Evolutionary conservation across 35 echinoderm and acorn worm species (phyloP).

Genomic region (Holothuria glaberrima): DNA sequence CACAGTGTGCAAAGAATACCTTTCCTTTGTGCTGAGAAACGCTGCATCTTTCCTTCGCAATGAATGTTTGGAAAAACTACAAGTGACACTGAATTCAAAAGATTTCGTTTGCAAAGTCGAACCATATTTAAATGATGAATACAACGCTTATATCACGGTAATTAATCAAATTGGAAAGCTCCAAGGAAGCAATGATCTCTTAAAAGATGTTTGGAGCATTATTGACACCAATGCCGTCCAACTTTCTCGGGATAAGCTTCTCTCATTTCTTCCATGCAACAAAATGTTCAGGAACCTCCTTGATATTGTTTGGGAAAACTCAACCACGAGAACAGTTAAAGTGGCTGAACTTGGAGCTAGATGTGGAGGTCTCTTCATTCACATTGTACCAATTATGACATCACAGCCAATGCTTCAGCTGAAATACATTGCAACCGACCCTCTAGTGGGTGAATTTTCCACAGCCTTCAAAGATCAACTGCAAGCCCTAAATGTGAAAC

Average conservation of each 20-base stretch:
- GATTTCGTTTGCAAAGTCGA: background rate
- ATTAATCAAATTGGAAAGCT: slow-evolving; percentile 55
- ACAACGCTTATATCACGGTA: slow-evolving; percentile 50
- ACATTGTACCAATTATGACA: slow-evolving; percentile 53
- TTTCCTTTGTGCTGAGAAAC: slow-evolving; percentile 3
- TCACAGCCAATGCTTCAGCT: slow-evolving; percentile 69
- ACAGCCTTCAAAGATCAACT: slow-evolving; percentile 32
- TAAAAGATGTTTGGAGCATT: background rate
- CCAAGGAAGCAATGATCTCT: slow-evolving; percentile 12
- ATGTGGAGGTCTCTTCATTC: slow-evolving; percentile 53
- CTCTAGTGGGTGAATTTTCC: background rate
- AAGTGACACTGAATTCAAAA: too few species aligned
- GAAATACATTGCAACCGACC: slow-evolving; percentile 59
- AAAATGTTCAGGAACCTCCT: slow-evolving; percentile 61
- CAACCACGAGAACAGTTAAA: slow-evolving; percentile 33
- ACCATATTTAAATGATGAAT: slow-evolving; percentile 2
- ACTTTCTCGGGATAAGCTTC: slow-evolving; percentile 55
- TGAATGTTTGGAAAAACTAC: too few species aligned
- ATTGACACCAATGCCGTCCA: background rate
- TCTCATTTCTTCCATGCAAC: slow-evolving; percentile 47
- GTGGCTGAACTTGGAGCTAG: slow-evolving; percentile 68
- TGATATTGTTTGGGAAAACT: slow-evolving; percentile 76
- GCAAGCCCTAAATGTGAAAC: slow-evolving; percentile 40
- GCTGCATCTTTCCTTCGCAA: background rate
- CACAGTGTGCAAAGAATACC: slow-evolving; percentile 59